Evolutionary conservation across 2,113 vertebrate species (phyloP).

Genomic region (Rhegmatorhina hoffmannsi): DNA sequence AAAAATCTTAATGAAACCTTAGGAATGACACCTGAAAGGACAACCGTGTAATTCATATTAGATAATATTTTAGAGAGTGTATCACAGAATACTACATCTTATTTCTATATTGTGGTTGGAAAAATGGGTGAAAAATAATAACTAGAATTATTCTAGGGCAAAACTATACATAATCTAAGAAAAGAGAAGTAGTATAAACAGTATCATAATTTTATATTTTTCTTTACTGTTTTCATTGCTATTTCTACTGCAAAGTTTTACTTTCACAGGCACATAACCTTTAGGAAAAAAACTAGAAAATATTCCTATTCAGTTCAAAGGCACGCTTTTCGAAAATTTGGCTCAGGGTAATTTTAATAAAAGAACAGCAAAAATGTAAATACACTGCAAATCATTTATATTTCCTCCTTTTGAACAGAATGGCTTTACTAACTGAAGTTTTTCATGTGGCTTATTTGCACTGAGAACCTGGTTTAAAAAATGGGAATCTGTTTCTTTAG

Average conservation of each 20-base stretch:
- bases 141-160: background rate
- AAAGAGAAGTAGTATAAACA: background rate
- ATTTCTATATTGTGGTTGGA: background rate
- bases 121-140: constrained; percentile 19
- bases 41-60: background rate
- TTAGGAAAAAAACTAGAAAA: background rate
- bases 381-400: background rate
- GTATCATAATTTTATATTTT: background rate
- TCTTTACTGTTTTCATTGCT: background rate
- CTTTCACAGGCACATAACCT: background rate
- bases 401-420: background rate
- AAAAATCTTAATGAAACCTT: background rate
- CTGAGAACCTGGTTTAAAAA: background rate
- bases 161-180: background rate
- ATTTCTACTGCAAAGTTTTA: background rate
- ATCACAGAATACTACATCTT: background rate
- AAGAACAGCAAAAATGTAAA: background rate
- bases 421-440: background rate
- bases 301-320: background rate
- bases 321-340: background rate
- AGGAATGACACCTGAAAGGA: background rate
- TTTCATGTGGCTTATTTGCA: background rate
- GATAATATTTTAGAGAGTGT: background rate
- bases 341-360: background rate
- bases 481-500: background rate